A percentile compares a stretch with the other conserved stretches of the same genome.
Evolutionary conservation across 2,888 invertebrate genomes (phyloP).

Genomic region (Pandemis cinnamomeana): DNA sequence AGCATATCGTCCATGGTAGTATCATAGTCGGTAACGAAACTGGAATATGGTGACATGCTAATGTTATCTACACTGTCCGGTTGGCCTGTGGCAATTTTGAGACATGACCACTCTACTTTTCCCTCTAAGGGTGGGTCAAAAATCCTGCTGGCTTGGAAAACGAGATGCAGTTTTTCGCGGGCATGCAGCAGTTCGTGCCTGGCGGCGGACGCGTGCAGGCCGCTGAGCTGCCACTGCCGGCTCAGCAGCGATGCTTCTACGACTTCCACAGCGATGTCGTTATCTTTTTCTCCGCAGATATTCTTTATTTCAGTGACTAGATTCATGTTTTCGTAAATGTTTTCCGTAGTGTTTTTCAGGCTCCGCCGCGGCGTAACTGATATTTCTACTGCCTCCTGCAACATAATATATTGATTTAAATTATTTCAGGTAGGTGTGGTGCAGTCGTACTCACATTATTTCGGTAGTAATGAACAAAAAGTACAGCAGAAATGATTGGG

Average conservation of each 20-base stretch:
- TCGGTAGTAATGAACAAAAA: no score
- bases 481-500: no score
- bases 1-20: slow-evolving; percentile 46
- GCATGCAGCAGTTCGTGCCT: slow-evolving; percentile 59
- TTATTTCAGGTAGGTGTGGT: not conserved
- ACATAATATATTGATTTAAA: slow-evolving; percentile 30
- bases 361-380: slow-evolving; percentile 83
- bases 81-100: slow-evolving; percentile 64
- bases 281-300: slow-evolving; percentile 86
- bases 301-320: slow-evolving; percentile 89
- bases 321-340: slow-evolving; percentile 84
- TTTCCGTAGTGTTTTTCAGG: slow-evolving; percentile 64
- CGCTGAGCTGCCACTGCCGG: slow-evolving; percentile 84
- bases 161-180: slow-evolving; percentile 73
- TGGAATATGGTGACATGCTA: slow-evolving; percentile 57
- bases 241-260: slow-evolving; percentile 86
- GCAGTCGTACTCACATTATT: not conserved
- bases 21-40: slow-evolving; percentile 52
- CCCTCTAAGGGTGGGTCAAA: slow-evolving; percentile 54
- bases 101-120: slow-evolving; percentile 63
- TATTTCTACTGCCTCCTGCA: slow-evolving; percentile 84
- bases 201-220: slow-evolving; percentile 60
- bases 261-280: slow-evolving; percentile 83
- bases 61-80: slow-evolving; percentile 57
- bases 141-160: slow-evolving; percentile 69